These are phyloP conservation scores for Plecotus auritus DNA, from an alignment of 2,113 vertebrate genomes.

Conservation along the genomic window DNA sequence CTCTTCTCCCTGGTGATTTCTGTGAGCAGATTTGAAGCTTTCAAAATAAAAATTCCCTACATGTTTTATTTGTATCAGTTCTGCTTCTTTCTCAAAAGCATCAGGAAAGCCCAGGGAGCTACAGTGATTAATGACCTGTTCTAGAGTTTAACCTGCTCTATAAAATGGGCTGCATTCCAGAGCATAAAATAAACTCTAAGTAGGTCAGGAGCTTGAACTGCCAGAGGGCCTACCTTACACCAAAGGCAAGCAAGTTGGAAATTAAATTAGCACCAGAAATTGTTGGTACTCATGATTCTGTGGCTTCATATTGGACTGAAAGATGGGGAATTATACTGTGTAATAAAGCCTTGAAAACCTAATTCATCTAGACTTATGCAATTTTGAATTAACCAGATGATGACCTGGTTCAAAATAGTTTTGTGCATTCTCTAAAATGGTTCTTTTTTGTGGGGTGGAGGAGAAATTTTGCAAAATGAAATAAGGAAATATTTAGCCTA, in stretches of 20 bases:
- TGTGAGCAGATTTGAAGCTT: slow-evolving; percentile 60
- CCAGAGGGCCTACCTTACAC: background rate
- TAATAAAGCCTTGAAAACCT: background rate
- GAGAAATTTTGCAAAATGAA: background rate
- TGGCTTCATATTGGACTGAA: background rate
- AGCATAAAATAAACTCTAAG: slow-evolving; percentile 62
- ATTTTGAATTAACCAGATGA: background rate
- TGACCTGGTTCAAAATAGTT: background rate
- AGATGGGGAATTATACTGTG: background rate
- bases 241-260: slow-evolving; percentile 1
- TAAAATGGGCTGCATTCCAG: slow-evolving; percentile 59
- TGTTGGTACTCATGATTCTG: background rate
- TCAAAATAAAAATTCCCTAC: slow-evolving; percentile 45
- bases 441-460: background rate
- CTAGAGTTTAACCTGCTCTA: slow-evolving; percentile 48
- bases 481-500: background rate
- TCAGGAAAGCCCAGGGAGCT: slow-evolving; percentile 58
- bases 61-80: slow-evolving; percentile 50
- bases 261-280: slow-evolving; percentile 45
- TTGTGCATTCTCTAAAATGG: background rate
- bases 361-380: background rate
- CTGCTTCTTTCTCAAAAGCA: slow-evolving; percentile 56
- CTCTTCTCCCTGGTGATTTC: slow-evolving; percentile 29
- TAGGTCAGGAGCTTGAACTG: slow-evolving; percentile 53
- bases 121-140: slow-evolving; percentile 53